Evolutionary conservation across 2,113 vertebrate species (phyloP).

Genomic region (Ivindomyrus marchei): DNA sequence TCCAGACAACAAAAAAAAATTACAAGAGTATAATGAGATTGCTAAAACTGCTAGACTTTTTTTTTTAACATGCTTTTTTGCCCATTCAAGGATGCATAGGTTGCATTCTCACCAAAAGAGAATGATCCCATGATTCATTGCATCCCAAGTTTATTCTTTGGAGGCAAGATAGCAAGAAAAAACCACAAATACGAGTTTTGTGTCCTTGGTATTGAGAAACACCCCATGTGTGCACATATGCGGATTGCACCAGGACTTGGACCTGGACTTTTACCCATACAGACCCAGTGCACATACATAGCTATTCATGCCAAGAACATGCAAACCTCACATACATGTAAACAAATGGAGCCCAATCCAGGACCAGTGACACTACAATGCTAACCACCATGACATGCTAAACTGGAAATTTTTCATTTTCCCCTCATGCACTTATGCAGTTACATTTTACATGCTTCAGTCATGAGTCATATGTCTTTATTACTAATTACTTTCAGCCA

Average conservation of each 20-base stretch:
- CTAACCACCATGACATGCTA: background rate
- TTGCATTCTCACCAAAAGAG: background rate
- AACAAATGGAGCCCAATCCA: background rate
- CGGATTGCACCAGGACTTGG: background rate
- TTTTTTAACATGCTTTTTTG: background rate
- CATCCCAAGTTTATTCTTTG: background rate
- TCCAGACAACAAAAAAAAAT: background rate
- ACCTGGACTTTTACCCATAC: background rate
- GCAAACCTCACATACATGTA: background rate
- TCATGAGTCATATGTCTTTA: background rate
- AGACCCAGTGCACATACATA: background rate
- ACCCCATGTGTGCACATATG: background rate
- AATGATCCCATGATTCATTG: background rate
- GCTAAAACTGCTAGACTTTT: background rate
- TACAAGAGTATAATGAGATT: background rate
- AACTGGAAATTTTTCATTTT: background rate
- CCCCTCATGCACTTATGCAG: background rate
- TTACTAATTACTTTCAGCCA: background rate
- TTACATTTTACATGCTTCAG: background rate
- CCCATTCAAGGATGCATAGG: background rate
- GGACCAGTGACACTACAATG: background rate
- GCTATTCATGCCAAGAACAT: background rate
- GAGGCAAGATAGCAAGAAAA: background rate
- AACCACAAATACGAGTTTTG: background rate
- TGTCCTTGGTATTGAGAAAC: background rate